Percentiles rank a stretch among this genome's conserved stretches.
Conservation (phyloP, 2,113 vertebrate species). For the Rhynchomys soricoides region DNA sequence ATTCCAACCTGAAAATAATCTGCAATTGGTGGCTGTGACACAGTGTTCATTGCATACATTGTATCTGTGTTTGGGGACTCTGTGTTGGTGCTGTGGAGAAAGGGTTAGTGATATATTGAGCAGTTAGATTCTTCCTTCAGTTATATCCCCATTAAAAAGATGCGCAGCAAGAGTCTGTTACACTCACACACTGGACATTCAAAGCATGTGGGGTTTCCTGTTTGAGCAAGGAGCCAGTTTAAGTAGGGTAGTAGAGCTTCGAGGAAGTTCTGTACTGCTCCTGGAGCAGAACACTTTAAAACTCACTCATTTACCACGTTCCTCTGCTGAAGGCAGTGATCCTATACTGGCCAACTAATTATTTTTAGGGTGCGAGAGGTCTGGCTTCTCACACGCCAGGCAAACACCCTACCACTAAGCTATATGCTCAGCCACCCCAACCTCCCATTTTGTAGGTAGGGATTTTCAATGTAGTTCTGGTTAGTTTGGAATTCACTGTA, state of each 20-base stretch:
- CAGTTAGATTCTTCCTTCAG: slow-evolving; percentile 29
- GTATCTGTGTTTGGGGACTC: neutral
- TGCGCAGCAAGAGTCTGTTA: slow-evolving; percentile 23
- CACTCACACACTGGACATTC: neutral
- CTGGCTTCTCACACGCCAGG: neutral
- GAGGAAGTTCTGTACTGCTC: slow-evolving; percentile 44
- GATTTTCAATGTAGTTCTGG: neutral
- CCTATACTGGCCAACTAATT: neutral
- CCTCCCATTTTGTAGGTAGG: neutral
- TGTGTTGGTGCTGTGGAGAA: neutral
- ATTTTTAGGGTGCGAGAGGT: neutral
- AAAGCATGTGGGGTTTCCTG: slow-evolving; percentile 30
- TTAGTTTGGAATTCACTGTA: too few species aligned
- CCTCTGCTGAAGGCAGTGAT: slow-evolving; percentile 23
- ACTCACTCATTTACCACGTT: slow-evolving; percentile 17
- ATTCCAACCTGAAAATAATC: slow-evolving; percentile 61
- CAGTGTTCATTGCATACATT: neutral
- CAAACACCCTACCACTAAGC: neutral
- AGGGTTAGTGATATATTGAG: neutral
- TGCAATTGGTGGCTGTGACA: slow-evolving; percentile 28
- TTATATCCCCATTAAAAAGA: neutral
- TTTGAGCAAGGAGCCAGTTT: slow-evolving; percentile 64
- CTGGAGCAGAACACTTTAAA: slow-evolving; percentile 52
- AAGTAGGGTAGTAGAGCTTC: slow-evolving; percentile 53
- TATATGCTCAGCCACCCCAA: neutral